Evolutionary conservation across 2,113 vertebrate genomes (phyloP).

Genomic region (Gila orcuttii): DNA sequence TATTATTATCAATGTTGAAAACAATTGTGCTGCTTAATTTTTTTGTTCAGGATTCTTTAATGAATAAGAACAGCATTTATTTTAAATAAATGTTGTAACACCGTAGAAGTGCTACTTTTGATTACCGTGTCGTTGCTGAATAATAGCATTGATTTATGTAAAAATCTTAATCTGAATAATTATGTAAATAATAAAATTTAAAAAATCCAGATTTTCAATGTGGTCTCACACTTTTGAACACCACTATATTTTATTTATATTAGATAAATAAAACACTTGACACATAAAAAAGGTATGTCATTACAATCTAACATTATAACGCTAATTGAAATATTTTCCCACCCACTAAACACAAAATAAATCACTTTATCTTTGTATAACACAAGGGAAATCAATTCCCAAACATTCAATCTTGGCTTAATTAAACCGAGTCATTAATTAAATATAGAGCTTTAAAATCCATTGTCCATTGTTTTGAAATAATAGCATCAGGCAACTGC

Average conservation of each 20-base stretch:
- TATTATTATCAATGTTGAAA: neutral
- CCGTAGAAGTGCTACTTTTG: too few species aligned
- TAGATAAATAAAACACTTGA: constrained; percentile 2
- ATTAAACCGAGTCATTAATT: constrained; percentile 71
- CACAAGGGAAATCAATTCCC: constrained; percentile 42
- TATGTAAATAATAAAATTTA: too few species aligned
- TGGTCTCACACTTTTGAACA: neutral
- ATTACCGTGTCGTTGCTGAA: too few species aligned
- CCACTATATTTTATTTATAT: neutral
- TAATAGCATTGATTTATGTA: too few species aligned
- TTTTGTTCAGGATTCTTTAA: too few species aligned
- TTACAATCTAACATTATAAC: constrained; percentile 12
- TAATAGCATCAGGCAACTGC: constrained; percentile 65
- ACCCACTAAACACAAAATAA: neutral
- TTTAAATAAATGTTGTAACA: too few species aligned
- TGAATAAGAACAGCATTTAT: too few species aligned
- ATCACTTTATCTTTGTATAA: constrained; percentile 47
- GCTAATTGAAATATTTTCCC: constrained; percentile 11
- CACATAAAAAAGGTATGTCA: neutral
- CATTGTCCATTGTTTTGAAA: constrained; percentile 61
- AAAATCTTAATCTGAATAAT: too few species aligned
- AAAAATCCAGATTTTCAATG: neutral
- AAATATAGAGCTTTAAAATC: constrained; percentile 62
- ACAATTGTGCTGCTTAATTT: too few species aligned
- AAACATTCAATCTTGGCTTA: constrained; percentile 62